phyloP scores from a whole-genome alignment of 2,888 invertebrate genomes.

The Drosophila bunnanda region DNA sequence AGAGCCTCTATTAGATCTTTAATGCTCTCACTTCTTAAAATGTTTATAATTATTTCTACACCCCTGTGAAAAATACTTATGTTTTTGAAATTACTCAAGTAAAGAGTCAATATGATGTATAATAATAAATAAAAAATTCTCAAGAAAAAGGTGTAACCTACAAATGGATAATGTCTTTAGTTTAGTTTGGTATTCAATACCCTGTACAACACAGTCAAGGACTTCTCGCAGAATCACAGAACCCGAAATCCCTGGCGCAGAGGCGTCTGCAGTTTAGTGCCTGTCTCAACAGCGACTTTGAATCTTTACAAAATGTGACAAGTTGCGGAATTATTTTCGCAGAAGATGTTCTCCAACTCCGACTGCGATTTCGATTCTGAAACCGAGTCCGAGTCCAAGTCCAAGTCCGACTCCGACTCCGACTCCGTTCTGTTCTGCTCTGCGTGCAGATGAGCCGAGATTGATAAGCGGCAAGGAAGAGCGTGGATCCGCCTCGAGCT shows the following conservation, averaged over 20 bases:
- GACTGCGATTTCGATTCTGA: constrained; percentile 10
- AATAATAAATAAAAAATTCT: background rate
- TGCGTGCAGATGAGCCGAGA: constrained; percentile 79
- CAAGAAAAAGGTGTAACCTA: background rate
- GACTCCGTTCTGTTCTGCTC: constrained; percentile 57
- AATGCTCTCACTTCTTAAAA: background rate
- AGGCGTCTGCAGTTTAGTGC: constrained; percentile 61
- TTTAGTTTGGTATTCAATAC: background rate
- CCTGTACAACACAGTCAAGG: constrained; percentile 64
- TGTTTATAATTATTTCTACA: background rate
- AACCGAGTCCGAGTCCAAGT: constrained; percentile 23
- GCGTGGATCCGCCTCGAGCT: constrained; percentile 45
- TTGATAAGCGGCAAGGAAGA: constrained; percentile 67
- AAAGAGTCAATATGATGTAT: background rate
- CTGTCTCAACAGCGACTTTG: constrained; percentile 32
- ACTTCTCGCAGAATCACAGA: constrained; percentile 49
- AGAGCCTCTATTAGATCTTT: background rate
- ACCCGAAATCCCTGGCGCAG: constrained; percentile 58
- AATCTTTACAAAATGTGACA: constrained; percentile 77
- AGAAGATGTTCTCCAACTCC: constrained; percentile 69
- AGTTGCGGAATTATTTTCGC: constrained; percentile 79
- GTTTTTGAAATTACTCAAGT: background rate
- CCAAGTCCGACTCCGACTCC: constrained; percentile 10
- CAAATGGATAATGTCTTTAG: too few species aligned
- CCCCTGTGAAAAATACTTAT: background rate